phyloP scores from a whole-genome alignment of 2,888 invertebrate genomes.

The Agriopis marginaria region DNA sequence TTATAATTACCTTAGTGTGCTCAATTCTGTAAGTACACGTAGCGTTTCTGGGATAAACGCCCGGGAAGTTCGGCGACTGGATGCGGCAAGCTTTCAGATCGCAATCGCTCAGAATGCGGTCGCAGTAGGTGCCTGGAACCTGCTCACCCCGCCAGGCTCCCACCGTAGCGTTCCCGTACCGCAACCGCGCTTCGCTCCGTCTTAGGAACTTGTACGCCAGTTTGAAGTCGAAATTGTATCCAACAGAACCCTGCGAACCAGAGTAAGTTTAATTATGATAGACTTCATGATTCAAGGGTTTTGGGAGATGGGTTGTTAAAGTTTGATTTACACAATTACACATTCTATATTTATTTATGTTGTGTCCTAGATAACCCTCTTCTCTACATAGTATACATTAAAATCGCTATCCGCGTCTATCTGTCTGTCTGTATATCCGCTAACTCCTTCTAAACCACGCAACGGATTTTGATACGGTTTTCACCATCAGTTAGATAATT shows the following conservation, averaged over 20 bases:
- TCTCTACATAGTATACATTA: no score
- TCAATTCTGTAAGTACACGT: conserved; percentile 92
- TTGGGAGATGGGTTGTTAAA: neutral
- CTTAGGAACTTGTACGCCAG: conserved; percentile 94
- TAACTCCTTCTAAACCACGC: no score
- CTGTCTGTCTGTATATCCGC: no score
- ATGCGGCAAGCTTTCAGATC: conserved; percentile 90
- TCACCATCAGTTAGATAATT: no score
- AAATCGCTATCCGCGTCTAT: no score
- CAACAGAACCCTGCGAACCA: conserved; percentile 87
- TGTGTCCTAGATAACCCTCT: neutral
- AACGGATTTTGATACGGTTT: no score
- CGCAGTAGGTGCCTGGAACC: conserved; percentile 92
- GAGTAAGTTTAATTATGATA: conserved; percentile 43
- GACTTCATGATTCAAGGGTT: conserved; percentile 30
- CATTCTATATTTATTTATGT: neutral
- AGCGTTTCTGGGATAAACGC: conserved; percentile 95
- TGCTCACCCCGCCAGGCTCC: conserved; percentile 92
- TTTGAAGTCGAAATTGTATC: conserved; percentile 94
- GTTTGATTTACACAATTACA: neutral
- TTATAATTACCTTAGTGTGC: conserved; percentile 81
- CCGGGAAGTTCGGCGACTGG: conserved; percentile 96
- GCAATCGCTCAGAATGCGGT: conserved; percentile 92
- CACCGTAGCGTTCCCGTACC: conserved; percentile 91
- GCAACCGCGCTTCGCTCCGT: conserved; percentile 90